Conservation (phyloP, 1,140 invertebrate genomes). For the Drosophila tsacasi region DNA sequence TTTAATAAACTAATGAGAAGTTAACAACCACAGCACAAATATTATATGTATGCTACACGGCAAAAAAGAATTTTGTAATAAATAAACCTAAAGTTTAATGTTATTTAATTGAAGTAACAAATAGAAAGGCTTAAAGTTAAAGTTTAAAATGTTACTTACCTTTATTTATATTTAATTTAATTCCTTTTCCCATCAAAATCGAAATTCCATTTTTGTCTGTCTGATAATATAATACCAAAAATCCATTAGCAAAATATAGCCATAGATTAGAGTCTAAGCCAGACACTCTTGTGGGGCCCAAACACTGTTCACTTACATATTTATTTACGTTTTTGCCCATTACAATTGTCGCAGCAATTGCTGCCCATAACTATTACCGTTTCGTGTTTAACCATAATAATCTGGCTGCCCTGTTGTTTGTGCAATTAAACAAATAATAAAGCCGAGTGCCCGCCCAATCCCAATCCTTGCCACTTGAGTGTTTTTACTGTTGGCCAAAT, state of each 20-base stretch:
- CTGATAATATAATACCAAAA: conserved; percentile 12
- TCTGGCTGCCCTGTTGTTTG: conserved; percentile 73
- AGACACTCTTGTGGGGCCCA: conserved; percentile 6
- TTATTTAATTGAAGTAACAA: neutral
- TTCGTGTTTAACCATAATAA: conserved; percentile 83
- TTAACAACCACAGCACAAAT: conserved; percentile 17
- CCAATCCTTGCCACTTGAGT: conserved; percentile 54
- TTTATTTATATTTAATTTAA: neutral
- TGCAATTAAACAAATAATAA: conserved; percentile 82
- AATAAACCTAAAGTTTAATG: neutral
- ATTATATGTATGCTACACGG: conserved; percentile 23
- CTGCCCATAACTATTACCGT: conserved; percentile 78
- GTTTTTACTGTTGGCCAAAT: conserved; percentile 61
- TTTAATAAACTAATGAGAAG: conserved; percentile 38
- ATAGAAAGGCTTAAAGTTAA: neutral
- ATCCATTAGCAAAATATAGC: conserved; percentile 40
- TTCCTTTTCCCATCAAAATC: neutral
- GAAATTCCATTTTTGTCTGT: neutral
- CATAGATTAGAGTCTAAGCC: conserved; percentile 25
- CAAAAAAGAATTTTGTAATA: neutral
- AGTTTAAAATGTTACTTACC: neutral
- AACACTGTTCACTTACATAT: conserved; percentile 5
- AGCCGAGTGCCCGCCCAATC: conserved; percentile 26
- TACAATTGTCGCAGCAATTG: conserved; percentile 75
- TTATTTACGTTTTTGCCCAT: conserved; percentile 37